Base-by-base conservation (phyloP, 2,888 invertebrate genomes). In the Seira sanloemensis region DNA sequence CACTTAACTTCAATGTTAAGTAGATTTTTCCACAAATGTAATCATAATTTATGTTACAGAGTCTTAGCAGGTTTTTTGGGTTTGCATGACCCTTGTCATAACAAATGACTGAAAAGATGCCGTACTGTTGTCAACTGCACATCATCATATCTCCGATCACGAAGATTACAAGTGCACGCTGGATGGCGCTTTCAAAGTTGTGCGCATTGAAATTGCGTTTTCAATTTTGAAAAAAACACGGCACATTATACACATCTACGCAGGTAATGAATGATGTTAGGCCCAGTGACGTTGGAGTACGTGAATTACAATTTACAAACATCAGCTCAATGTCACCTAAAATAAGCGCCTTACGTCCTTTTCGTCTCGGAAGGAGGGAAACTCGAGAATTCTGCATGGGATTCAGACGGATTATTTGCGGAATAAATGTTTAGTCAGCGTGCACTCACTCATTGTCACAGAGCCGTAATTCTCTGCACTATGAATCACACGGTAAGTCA, bases 321-420 rank as follows among this genome's bases (percentile, higher is more conserved):
- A 73, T 80, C 68, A 27, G 74, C 81, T 81, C 81, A 81, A 81
- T 81, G 81, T 81, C 81, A 81, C 19, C 75, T 67, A 68, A 58
- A 79, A 79, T 72, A 37, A 37, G 5, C 5, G 12, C 12, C 37
- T 37, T 37, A n/a, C n/a, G n/a, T 37, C 4, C 37, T 37, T 4
- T 12, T 37, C 37, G 12, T 12, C 37, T 7, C 37, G 12, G 37
- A 7, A 37, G 37, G 4, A 37, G 37, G 37, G 37, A 12, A 37
- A 37, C 12, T 37, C 4, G 37, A 7, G 37, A 37, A 37, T 7
- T 37, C 12, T 12, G 4, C 37, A 37, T n/a, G n/a, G n/a, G n/a
- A n/a, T n/a, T n/a, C n/a, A n/a, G n/a, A n/a, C n/a, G n/a, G n/a
- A n/a, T n/a, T n/a, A n/a, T n/a, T n/a, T 37, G 37, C 37, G 37